Evolutionary conservation across 2,113 vertebrate genomes (phyloP).

Genomic region (Polypterus bichir): DNA sequence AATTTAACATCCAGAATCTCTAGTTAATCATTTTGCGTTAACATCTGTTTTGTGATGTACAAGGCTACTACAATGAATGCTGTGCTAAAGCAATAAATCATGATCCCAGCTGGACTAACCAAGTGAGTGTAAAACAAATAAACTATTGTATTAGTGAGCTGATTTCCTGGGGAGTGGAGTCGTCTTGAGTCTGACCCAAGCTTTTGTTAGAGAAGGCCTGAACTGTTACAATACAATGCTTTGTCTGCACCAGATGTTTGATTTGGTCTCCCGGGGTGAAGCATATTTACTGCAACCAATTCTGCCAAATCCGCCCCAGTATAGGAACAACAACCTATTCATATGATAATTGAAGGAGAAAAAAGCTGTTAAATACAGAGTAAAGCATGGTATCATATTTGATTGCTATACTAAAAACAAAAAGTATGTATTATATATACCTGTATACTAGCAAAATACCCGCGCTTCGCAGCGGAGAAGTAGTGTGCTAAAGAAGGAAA

Average conservation of each 20-base stretch:
- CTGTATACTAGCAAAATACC: too few species aligned
- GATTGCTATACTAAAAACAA: too few species aligned
- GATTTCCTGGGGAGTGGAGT: conserved; percentile 28
- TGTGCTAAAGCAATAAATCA: conserved; percentile 28
- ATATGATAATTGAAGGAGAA: neutral
- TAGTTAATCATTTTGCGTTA: too few species aligned
- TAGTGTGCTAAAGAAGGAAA: too few species aligned
- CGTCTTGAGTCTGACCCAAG: conserved; percentile 7
- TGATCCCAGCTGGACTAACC: conserved; percentile 29
- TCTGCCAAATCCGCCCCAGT: neutral
- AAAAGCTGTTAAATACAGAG: neutral
- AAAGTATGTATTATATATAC: too few species aligned
- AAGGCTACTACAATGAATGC: conserved; percentile 14
- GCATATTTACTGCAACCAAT: conserved; percentile 1
- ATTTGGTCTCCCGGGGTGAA: conserved; percentile 4
- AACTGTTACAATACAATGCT: neutral
- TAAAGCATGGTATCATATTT: too few species aligned
- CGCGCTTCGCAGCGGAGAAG: too few species aligned
- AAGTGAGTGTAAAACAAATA: conserved; percentile 32
- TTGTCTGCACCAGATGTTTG: conserved; percentile 11
- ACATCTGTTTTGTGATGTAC: neutral
- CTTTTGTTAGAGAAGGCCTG: conserved; percentile 7
- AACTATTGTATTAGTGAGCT: conserved; percentile 34
- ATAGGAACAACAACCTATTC: neutral
- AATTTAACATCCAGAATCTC: too few species aligned